A percentile compares a stretch with the other conserved stretches of the same genome.
Conservation (phyloP, 2,113 vertebrate genomes). For the Aptenodytes patagonicus region DNA sequence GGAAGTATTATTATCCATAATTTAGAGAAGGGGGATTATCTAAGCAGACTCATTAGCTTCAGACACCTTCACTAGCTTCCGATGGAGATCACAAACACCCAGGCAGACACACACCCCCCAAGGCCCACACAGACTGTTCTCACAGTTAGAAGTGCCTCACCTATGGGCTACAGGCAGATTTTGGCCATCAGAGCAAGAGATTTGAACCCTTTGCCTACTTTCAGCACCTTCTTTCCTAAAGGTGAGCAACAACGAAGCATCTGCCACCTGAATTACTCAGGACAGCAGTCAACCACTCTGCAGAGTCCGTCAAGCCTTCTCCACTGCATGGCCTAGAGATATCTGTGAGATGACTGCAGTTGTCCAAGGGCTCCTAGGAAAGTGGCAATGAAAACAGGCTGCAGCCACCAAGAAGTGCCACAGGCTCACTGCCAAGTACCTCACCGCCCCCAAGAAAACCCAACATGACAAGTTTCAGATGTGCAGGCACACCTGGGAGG, state of each 20-base stretch:
- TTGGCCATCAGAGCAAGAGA: background rate
- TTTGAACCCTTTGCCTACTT: background rate
- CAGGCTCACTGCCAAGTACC: background rate
- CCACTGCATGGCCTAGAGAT: background rate
- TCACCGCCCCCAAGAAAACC: background rate
- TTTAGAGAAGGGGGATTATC: background rate
- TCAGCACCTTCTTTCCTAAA: background rate
- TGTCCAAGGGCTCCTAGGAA: background rate
- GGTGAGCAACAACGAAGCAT: background rate
- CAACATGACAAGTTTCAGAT: background rate
- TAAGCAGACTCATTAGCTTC: background rate
- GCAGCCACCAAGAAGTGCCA: background rate
- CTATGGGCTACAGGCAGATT: background rate
- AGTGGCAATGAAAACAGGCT: background rate
- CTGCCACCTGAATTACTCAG: background rate
- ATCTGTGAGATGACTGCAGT: background rate
- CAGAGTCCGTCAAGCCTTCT: background rate
- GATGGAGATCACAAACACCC: background rate
- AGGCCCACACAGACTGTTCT: background rate
- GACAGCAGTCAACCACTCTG: background rate
- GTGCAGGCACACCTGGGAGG: background rate
- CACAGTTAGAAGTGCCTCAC: background rate
- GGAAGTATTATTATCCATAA: background rate
- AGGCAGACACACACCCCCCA: background rate
- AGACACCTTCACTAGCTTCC: background rate